These are phyloP conservation scores for Lagopus muta DNA, from an alignment of 2,113 vertebrate species.

Conservation along the genomic window DNA sequence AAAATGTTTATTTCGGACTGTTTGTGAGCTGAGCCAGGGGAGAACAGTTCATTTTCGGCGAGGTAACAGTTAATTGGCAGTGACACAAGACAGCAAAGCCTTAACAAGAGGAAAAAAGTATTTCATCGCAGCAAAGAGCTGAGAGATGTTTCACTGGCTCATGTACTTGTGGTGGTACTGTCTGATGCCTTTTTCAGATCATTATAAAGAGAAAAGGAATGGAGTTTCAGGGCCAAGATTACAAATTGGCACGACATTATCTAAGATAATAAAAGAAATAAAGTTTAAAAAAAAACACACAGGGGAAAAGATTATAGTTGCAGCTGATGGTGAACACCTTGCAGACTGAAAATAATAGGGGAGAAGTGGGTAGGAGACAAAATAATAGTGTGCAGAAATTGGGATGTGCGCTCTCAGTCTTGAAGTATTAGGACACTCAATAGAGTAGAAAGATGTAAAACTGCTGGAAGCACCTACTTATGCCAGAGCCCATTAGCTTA, in stretches of 20 bases:
- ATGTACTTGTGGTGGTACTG: neutral
- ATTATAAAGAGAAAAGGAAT: neutral
- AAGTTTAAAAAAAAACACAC: neutral
- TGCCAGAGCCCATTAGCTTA: constrained; percentile 1
- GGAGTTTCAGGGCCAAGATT: neutral
- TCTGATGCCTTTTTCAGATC: constrained; percentile 30
- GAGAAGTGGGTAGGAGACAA: neutral
- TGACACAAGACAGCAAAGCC: neutral
- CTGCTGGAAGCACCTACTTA: constrained; percentile 45
- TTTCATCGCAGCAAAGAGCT: neutral
- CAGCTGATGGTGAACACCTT: neutral
- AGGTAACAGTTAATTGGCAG: neutral
- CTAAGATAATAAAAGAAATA: neutral
- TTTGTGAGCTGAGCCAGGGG: neutral
- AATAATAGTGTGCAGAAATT: neutral
- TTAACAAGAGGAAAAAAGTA: neutral
- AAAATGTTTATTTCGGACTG: neutral
- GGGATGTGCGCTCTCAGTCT: neutral
- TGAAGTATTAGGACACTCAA: neutral
- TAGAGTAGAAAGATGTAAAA: constrained; percentile 3
- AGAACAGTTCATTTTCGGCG: neutral
- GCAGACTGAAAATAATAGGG: neutral
- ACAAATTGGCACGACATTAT: neutral
- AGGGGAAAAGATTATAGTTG: neutral
- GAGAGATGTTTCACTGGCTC: neutral